phyloP scores from a whole-genome alignment of 2,113 vertebrate genomes.

The Toxotes jaculatrix region DNA sequence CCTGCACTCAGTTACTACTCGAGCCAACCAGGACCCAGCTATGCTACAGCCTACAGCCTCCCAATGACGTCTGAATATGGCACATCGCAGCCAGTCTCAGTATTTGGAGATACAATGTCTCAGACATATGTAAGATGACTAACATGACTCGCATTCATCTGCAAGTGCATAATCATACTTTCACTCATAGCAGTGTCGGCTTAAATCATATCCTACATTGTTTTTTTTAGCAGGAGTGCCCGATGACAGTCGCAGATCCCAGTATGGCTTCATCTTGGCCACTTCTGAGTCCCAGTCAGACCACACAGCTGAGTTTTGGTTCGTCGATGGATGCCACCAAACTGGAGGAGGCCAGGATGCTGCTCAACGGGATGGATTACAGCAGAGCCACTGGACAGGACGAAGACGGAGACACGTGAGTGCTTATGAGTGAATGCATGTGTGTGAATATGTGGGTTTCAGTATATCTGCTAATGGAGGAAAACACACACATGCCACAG shows the following conservation, averaged over 20 bases:
- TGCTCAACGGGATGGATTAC: conserved; percentile 84
- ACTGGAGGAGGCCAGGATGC: conserved; percentile 84
- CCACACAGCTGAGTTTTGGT: conserved; percentile 60
- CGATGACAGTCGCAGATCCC: conserved; percentile 41
- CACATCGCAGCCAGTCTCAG: conserved; percentile 54
- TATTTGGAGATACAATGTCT: conserved; percentile 51
- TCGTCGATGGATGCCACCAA: conserved; percentile 73
- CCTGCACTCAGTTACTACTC: conserved; percentile 54
- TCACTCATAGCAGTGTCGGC: neutral
- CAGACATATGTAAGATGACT: conserved; percentile 70
- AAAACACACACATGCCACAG: neutral
- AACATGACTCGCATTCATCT: neutral
- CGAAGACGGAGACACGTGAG: conserved; percentile 91
- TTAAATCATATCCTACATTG: neutral
- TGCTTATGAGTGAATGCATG: neutral
- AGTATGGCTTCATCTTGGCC: conserved; percentile 66
- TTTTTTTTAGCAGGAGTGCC: conserved; percentile 49
- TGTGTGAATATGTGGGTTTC: neutral
- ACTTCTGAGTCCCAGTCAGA: conserved; percentile 40
- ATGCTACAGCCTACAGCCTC: conserved; percentile 47
- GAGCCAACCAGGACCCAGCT: conserved; percentile 41
- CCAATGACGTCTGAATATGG: conserved; percentile 60
- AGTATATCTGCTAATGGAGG: neutral
- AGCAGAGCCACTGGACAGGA: conserved; percentile 86
- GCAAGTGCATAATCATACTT: neutral